Base-by-base conservation (phyloP, 1,140 invertebrate species). In the Drosophila lacteicornis region DNA sequence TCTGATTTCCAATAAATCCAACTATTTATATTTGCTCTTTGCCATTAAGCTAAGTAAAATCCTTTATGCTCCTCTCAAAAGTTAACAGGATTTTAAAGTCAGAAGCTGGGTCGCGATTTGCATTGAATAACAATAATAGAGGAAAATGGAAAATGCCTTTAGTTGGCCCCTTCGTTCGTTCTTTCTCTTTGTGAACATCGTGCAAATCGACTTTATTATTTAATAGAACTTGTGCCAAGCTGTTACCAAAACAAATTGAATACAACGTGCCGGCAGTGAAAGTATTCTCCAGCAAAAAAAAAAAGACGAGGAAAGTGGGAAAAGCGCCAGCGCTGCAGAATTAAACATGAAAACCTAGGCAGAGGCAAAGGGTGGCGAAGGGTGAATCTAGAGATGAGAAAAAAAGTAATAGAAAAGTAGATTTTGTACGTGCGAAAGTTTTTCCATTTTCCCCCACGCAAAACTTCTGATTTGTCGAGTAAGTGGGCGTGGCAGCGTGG, bases 231-330 rank as follows among this genome's bases (percentile, higher is more conserved):
- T 85, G 66, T 58, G 75, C 68, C 84, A 83, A 84, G 85, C 84
- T 88, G 84, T 90, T 88, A 68, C 85, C 85, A 75, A 84, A 90
- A 84, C 84, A 88, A 88, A 88, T 90, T 88, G 85, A 88, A 88
- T 88, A 90, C 84, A 88, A 90, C 69, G 69, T 87, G 80, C 51
- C 75, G 68, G 45, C 57, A 68, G 51, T 30, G 66, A 66, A 75
- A 70, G 53, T 62, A 63, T 51, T 55, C 38, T 11, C 33, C 8
- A 65, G 50, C 55, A 55, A 65, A 61, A 9, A 58, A 9, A 58
- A 30, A 69, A 46, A 33, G 63, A 49, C 50, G 55, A 50, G 43
- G 9, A 82, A 80, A 74, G 46, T 38, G 45, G 25, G 47, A 69
- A 67, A 69, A 69, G 30, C 46, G 69, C 53, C 45, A 58, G 19